Evolutionary conservation across 2,888 invertebrate species (phyloP).

Genomic region (Eupithecia exiguata): DNA sequence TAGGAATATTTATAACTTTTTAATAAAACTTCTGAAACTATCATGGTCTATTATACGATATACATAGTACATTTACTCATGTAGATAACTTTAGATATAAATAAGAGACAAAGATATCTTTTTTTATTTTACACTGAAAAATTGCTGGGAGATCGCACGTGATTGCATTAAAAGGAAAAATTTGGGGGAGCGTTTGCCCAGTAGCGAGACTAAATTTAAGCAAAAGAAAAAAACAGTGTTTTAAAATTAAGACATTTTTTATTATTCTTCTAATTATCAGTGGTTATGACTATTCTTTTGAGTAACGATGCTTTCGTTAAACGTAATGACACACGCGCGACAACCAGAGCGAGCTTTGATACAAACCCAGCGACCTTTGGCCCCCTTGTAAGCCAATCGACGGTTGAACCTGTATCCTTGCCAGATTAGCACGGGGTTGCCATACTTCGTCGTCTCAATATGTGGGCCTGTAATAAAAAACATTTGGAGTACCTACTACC

Average conservation of each 20-base stretch:
- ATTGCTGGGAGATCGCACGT: neutral
- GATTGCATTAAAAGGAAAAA: neutral
- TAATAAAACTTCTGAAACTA: no score
- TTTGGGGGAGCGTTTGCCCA: neutral
- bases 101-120: no score
- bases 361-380: conserved; percentile 24
- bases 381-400: conserved; percentile 17
- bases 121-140: no score
- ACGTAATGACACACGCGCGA: neutral
- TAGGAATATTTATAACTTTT: no score
- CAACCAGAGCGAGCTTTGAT: conserved; percentile 13
- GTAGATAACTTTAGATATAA: no score
- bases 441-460: conserved; percentile 46
- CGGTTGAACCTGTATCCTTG: conserved; percentile 55
- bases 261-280: neutral
- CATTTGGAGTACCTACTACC: neutral
- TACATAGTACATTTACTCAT: no score
- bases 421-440: conserved; percentile 55
- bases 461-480: conserved; percentile 33
- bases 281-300: conserved; percentile 1
- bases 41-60: no score
- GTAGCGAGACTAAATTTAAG: neutral
- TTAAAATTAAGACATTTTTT: neutral
- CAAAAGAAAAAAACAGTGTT: neutral
- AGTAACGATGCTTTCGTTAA: conserved; percentile 2